Evolutionary conservation across 2,113 vertebrate genomes (phyloP), one percentile per base, ranked within the genome.

Genomic region (Columbina picui): DNA sequence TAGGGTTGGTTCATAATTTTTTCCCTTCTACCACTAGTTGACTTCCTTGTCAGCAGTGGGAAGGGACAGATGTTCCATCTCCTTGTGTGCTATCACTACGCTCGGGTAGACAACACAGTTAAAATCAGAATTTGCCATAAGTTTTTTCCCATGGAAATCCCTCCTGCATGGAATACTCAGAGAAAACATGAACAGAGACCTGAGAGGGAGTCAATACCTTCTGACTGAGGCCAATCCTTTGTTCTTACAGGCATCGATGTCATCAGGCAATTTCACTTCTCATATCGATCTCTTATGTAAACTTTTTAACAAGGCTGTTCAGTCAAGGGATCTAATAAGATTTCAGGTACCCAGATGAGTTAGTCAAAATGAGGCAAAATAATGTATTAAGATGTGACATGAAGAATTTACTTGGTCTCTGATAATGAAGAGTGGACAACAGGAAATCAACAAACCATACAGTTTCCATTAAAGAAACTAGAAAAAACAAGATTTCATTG

Each of bases 301-400:
- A 70, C 6, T 49, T 70, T 30, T 67, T 45, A 78, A 45, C 0
- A 3, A 27, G 2, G 11, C 23, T 74, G 69, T 9, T 43, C 25
- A 74, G 1, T 6, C 16, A 81, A 77, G 77, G 6, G 14, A 70
- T 41, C 12, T 18, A 4, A 86, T 67, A n/a, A 75, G 22, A 69
- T 57, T 90, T 70, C 38, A 67, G 16, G 22, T 36, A 53, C 11
- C 1, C 18, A 45, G 19, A 1, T 34, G 32, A 61, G 3, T 43
- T 74, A 41, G 25, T 59, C 32, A 47, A 84, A 52, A 59, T 4
- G 2, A 59, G 12, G 18, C 29, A 74, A 79, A 77, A 61, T 3
- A 49, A 10, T 16, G 3, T 11, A 0, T 63, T 68, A 45, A 76
- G 4, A 41, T 34, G 18, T 2, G 1, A 1, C 2, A 34, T 27